Evolutionary conservation across 2,113 vertebrate species (phyloP), one percentile per base, ranked within the genome.

Genomic region (Alexandromys fortis): DNA sequence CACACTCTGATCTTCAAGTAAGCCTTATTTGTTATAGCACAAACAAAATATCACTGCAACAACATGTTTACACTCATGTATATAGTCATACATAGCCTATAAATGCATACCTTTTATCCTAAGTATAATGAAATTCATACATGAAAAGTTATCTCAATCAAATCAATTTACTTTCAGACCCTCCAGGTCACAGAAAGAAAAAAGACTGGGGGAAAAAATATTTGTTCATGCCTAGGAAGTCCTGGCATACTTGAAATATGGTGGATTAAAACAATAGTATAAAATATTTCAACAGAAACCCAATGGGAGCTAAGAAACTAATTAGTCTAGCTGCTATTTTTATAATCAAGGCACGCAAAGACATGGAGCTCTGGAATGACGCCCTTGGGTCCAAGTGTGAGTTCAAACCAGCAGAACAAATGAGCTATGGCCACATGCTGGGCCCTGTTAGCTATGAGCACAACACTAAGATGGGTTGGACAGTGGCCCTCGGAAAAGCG

Each of bases 271-370:
- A 90, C 78, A 91, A 85, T 38, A 63, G 33, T 7, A 77, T 76
- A 42, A 77, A 94, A 93, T 85, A 61, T 49, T 87, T 19, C 47
- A 86, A 68, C 22, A 94, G 92, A 90, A 94, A 82, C 58, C n/a
- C 67, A 19, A 61, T 52, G 82, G 42, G 67, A 90, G 79, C 63
- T 61, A 89, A 89, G 67, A 73, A 89, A 87, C 21, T 33, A 72
- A 90, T 87, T 78, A 90, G 28, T n/a, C 58, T 3, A n/a, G 33
- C 35, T 86, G 75, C 75, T 92, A 63, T 55, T 90, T 96, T 81
- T 63, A 92, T 52, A 81, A 82, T 38, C 55, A 49, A 86, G 77
- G n/a, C 79, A 73, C 24, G 35, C 45, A 33, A 89, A 76, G 70
- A 72, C 2, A 68, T 38, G 83, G 52, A 70, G 22, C 75, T 19